Base-by-base conservation (phyloP, 2,888 invertebrate genomes). In the Odontomyia ornata region DNA sequence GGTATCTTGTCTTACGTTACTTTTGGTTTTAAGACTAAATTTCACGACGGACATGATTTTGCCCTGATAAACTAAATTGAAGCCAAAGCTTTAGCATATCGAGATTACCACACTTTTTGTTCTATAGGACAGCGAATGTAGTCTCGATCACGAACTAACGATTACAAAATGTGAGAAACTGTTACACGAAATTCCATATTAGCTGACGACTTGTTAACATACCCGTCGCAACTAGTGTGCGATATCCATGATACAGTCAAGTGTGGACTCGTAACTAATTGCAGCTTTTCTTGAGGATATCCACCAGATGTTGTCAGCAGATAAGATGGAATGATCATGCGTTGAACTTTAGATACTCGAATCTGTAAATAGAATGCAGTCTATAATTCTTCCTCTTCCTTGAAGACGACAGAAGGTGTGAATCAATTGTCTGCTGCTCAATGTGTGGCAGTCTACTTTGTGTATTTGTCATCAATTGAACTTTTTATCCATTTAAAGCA, bases 21-120 rank as follows among this genome's bases (percentile, higher is more conserved):
- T 73, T 73, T 73, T 73, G 23, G 73, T 73, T 73, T 73, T 73
- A 73, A 57, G 60, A 76, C 76, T 76, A 62, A 76, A 78, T 76
- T 78, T 78, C 78, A 78, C 78, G 78, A 78, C 78, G 73, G 76
- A 78, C 78, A 78, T 78, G 78, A 78, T 78, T 78, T 76, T 78
- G 78, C 73, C 78, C 78, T 73, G 78, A 78, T 78, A 78, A 78
- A 78, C 78, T 76, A 78, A 78, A 78, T 76, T 78, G 76, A 78
- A 76, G 76, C 60, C 67, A 73, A 15, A 72, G 72, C 73, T 73
- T 73, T 73, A 52, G 73, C 60, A 23, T 73, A 73, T 57, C 60
- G 60, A 36, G 57, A 23, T 36, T 60, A 60, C 56, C 18, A 72
- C 52, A 56, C 73, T 73, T 73, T 73, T 57, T 57, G 36, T 36